Base-by-base conservation (phyloP, 2,888 invertebrate species). In the Himalopsyche japonica region DNA sequence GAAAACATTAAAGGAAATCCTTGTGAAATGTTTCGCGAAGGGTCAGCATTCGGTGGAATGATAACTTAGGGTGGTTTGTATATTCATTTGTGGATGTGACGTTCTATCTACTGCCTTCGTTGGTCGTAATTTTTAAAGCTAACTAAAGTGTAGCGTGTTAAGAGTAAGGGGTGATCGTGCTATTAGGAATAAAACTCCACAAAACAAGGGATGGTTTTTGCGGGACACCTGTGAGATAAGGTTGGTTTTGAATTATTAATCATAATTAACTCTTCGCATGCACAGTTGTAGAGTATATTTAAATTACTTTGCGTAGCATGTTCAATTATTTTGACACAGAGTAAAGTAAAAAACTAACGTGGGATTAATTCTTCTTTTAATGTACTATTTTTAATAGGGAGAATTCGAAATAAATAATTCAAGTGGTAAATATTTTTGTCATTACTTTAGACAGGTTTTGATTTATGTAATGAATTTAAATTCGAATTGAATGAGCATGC, bases 1-100 rank as follows among this genome's bases (percentile, higher is more conserved):
- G 81, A 81, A 64, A 76, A 81, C 76, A 30, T 30, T 57, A 81
- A 47, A 76, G 43, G 81, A 81, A 43, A 76, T 76, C 34, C 37
- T 81, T 76, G n/a, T 27, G 76, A 76, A 70, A 49, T 64, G 81
- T 32, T 43, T 43, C 81, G 32, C 32, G 30, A 76, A 37, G 76
- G 81, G 81, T 43, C 43, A 15, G 43, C 43, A 43, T 43, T 43
- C 43, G 43, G 43, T 43, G 3, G 43, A 43, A 57, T 80, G 80
- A 57, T 80, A 47, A 34, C 30, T 37, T 37, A 47, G 81, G 81
- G 81, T 76, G 34, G 76, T 76, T 81, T 81, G 57, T 57, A 57
- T 43, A 43, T 43, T 43, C 43, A 43, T 43, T 43, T 43, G 43
- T 43, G 43, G 43, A 43, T 43, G 43, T 57, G 57, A 20, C 57